These are phyloP conservation scores for Hydrocynus forskahlii DNA, from an alignment of 2,797 vertebrate species.

Conservation along the genomic window DNA sequence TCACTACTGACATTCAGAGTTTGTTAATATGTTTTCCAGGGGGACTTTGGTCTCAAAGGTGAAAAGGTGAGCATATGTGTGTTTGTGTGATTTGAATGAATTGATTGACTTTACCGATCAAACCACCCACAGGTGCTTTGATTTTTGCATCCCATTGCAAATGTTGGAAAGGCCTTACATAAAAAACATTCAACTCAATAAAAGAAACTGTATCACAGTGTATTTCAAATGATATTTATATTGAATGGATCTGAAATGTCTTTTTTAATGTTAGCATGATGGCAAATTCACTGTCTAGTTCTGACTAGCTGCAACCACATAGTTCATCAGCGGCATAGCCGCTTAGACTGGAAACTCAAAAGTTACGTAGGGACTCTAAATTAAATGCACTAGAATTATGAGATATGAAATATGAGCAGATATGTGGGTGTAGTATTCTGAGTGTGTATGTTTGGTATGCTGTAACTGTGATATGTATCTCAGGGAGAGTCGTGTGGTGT, in stretches of 20 bases:
- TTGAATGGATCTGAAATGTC: too few species aligned
- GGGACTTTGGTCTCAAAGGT: conserved; percentile 74
- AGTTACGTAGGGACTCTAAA: background rate
- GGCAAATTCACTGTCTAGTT: too few species aligned
- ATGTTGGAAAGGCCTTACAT: background rate
- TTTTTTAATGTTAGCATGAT: too few species aligned
- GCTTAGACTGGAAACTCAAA: background rate
- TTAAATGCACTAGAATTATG: background rate
- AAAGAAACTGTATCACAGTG: background rate
- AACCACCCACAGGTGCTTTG: background rate
- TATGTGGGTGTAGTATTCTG: background rate
- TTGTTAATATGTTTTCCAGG: conserved; percentile 64
- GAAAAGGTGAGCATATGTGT: conserved; percentile 70
- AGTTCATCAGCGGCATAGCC: background rate
- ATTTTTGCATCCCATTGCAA: background rate
- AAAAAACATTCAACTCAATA: background rate
- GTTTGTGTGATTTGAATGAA: background rate
- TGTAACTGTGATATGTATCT: conserved; percentile 13
- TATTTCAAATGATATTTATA: too few species aligned
- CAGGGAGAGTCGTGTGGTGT: conserved; percentile 74
- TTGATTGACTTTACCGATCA: background rate
- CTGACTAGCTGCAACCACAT: background rate
- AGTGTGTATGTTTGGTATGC: background rate
- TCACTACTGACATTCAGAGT: background rate
- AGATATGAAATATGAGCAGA: too few species aligned